Evolutionary conservation across 2,113 vertebrate genomes (phyloP), one percentile per base, ranked within the genome.

Genomic region (Anoplopoma fimbria): DNA sequence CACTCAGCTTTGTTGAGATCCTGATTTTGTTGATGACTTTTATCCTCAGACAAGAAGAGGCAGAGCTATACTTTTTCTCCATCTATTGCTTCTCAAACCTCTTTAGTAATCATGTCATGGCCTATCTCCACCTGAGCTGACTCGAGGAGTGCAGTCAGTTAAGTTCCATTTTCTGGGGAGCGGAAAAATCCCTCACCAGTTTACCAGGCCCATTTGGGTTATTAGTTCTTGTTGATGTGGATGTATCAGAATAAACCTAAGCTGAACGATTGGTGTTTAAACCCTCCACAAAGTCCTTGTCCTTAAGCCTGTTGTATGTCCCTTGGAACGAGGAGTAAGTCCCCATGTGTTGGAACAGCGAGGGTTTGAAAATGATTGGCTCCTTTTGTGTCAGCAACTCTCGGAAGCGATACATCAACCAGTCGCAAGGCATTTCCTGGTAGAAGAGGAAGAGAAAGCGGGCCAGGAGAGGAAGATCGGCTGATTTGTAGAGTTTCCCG

Each of bases 381-480:
- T 95, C 88, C 17, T 89, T 95, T 76, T 98, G 97, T 31, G 94
- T 90, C 63, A 97, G 90, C 69, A 98, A 82, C 2, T 82, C 85
- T 69, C 92, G 89, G 75, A 98, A 98, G 63, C 97, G 95, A 14
- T 49, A 55, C 69, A 98, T 84, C 70, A 99, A 85, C 93, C 96
- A 96, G 81, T 97, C 96, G 0, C 96, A 97, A 0, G 97, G 96
- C 94, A 96, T 96, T 82, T 97, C 96, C 87, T 95, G 95, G 82
- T 96, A 97, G 91, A 98, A 98, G 29, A 98, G 94, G 62, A 96
- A 94, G 23, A 98, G 95, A 80, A 98, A 97, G 2, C 88, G 89
- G 1, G 95, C 91, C 76, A 98, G 89, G 21, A 84, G 94, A 40
- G 95, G 92, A 23, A 98, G 93, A 57, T 98, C 93, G 0, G 67